Conservation (phyloP, 2,797 vertebrate species). For the Steatocranus sp. region DNA sequence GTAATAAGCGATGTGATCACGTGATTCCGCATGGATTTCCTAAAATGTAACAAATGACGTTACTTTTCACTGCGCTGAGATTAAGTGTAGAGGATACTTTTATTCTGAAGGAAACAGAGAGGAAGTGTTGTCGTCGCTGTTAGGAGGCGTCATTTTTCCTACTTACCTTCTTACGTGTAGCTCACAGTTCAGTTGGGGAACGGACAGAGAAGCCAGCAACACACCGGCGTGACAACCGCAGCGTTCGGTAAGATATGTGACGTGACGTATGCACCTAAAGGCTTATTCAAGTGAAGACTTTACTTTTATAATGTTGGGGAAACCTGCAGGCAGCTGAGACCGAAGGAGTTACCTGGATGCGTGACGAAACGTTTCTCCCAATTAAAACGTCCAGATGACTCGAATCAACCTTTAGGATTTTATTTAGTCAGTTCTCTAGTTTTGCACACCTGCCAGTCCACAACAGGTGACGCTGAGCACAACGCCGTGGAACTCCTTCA, state of each 20-base stretch:
- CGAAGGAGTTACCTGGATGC: neutral
- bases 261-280: neutral
- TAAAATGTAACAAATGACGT: neutral
- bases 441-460: neutral
- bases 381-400: neutral
- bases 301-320: neutral
- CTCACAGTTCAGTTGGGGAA: neutral
- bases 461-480: neutral
- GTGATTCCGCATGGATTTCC: neutral
- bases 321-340: neutral
- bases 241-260: neutral
- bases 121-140: neutral
- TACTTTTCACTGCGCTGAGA: neutral
- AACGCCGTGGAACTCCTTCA: neutral
- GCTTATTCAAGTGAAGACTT: neutral
- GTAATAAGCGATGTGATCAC: neutral
- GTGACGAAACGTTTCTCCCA: accelerated
- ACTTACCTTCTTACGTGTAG: neutral
- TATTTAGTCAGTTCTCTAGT: neutral
- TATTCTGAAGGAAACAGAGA: neutral
- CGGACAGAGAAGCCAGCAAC: neutral
- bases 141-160: neutral
- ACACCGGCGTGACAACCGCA: neutral
- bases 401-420: neutral
- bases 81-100: neutral